Conservation (phyloP, 2,113 vertebrate species). For the Malaclemys terrapin region DNA sequence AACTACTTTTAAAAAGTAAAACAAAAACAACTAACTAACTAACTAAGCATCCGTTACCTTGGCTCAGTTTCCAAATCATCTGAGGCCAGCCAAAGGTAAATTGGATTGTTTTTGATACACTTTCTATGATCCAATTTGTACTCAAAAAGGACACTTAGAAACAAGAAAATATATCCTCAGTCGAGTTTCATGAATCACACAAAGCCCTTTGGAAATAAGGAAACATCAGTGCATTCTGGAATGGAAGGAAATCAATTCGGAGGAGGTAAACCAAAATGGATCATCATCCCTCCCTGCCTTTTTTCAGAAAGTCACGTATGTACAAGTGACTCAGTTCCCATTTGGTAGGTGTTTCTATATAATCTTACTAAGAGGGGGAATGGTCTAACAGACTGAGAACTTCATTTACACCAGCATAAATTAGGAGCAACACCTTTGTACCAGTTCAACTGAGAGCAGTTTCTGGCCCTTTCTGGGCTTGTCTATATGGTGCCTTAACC, state of each 20-base stretch:
- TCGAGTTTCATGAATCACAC: neutral
- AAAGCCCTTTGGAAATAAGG: neutral
- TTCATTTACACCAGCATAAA: neutral
- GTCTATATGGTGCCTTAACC: neutral
- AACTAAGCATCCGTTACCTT: neutral
- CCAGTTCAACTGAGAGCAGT: neutral
- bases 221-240: fast-evolving
- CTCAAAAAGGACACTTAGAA: neutral
- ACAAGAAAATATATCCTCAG: neutral
- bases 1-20: neutral
- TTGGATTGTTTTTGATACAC: neutral
- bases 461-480: neutral
- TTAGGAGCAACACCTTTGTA: neutral
- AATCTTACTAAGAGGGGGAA: neutral
- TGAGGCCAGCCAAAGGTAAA: neutral
- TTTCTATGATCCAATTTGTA: neutral
- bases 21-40: neutral
- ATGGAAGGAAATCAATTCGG: neutral
- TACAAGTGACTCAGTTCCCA: neutral
- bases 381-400: neutral
- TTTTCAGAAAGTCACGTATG: neutral
- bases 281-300: neutral
- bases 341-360: neutral
- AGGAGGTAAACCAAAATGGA: neutral
- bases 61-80: neutral